These are phyloP conservation scores for Odocoileus virginianus DNA, from an alignment of 2,113 vertebrate species.

Conservation along the genomic window DNA sequence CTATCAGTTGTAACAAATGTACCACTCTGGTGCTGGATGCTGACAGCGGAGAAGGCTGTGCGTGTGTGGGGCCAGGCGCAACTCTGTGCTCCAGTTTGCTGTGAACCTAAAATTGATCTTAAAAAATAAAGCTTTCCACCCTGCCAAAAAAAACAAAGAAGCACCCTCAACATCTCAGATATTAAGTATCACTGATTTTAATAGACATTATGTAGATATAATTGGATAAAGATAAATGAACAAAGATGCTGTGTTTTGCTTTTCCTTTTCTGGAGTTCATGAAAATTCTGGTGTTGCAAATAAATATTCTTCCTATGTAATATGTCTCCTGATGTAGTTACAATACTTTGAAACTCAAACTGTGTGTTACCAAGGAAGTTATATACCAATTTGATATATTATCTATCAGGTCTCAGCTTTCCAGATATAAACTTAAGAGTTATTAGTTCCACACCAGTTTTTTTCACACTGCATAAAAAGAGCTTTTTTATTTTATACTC, in stretches of 20 bases:
- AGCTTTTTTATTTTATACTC: background rate
- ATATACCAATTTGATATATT: background rate
- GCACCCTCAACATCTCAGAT: background rate
- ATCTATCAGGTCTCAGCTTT: constrained; percentile 32
- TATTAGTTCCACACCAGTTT: background rate
- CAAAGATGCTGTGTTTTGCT: background rate
- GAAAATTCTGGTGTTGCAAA: constrained; percentile 10
- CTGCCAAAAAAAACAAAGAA: background rate
- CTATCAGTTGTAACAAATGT: rapidly evolving
- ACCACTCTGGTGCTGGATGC: no score
- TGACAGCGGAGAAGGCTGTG: no score
- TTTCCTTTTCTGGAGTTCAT: background rate
- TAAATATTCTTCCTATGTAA: background rate
- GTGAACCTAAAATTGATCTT: background rate
- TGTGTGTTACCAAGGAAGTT: background rate
- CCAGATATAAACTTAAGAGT: background rate
- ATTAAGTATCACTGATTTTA: background rate
- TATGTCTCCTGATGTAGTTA: background rate
- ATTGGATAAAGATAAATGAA: background rate
- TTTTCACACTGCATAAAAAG: constrained; percentile 28
- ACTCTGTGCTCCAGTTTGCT: background rate
- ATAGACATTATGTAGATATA: background rate
- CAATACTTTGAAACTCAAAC: constrained; percentile 5
- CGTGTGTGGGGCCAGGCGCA: rapidly evolving
- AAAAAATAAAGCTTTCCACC: background rate